phyloP scores from a whole-genome alignment of 2,113 vertebrate species.

The Formicarius rufipectus region DNA sequence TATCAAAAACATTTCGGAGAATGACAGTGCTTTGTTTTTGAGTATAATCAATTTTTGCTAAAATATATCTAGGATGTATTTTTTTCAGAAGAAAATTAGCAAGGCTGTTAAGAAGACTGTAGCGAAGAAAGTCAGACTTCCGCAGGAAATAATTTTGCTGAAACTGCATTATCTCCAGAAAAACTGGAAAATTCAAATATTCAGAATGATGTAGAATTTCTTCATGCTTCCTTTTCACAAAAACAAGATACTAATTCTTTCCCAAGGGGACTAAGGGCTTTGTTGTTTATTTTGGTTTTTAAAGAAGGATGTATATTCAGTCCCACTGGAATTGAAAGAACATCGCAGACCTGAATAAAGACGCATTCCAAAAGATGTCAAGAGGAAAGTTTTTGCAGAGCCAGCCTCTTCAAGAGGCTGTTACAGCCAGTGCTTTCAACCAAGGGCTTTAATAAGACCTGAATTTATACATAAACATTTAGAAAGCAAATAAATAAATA shows the following conservation, averaged over 20 bases:
- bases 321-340: not conserved
- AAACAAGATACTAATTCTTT: not conserved
- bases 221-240: not conserved
- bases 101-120: not conserved
- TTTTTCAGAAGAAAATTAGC: not conserved
- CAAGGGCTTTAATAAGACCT: slow-evolving; percentile 27
- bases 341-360: slow-evolving; percentile 6
- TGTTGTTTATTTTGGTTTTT: not conserved
- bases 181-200: not conserved
- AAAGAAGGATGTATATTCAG: not conserved
- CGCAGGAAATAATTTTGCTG: not conserved
- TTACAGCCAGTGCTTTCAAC: not conserved
- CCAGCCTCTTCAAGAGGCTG: not conserved
- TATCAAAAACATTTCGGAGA: not conserved
- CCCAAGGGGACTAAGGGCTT: not conserved
- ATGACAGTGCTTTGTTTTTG: not conserved
- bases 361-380: not conserved
- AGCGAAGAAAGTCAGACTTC: not conserved
- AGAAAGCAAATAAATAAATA: slow-evolving; percentile 48
- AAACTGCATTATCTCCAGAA: not conserved
- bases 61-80: not conserved
- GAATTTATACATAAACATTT: slow-evolving; percentile 37
- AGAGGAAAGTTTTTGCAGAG: slow-evolving; percentile 16
- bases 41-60: not conserved
- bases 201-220: not conserved